Evolutionary conservation across 2,888 invertebrate genomes (phyloP), one percentile per base, ranked within the genome.

Genomic region (Carpatolechia fugitivella): DNA sequence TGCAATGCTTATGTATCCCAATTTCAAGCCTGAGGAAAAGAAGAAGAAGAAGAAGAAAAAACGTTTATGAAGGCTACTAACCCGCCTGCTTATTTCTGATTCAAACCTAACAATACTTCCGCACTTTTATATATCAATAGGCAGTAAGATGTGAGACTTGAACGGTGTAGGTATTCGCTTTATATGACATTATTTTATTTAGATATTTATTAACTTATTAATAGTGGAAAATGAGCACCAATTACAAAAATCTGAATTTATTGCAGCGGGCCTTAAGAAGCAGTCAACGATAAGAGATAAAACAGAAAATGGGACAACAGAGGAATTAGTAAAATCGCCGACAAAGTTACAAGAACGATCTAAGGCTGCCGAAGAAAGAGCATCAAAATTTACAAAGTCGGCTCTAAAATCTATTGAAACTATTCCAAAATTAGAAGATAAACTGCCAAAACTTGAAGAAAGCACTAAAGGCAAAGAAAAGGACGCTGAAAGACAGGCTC

Each of bases 211-310:
- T 33, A 11, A 33, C 10, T 11, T 33, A n/a, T n/a, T n/a, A n/a
- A n/a, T n/a, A n/a, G n/a, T n/a, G n/a, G n/a, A n/a, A n/a, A n/a
- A n/a, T n/a, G n/a, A n/a, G n/a, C n/a, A n/a, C n/a, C n/a, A n/a
- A n/a, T n/a, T n/a, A n/a, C n/a, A n/a, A n/a, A n/a, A n/a, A 1
- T 10, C 24, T 35, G 3, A 30, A 13, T 57, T 54, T 58, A 52
- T 85, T 80, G 51, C 82, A 90, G 91, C 90, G 44, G 78, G 75
- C 33, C 68, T 90, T 52, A 90, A 85, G 61, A 90, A 91, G 57
- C 90, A 91, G 63, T 52, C 88, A 0, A 88, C 90, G n/a, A 72
- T 90, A 56, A 84, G 76, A 68, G 88, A 87, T 14, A 88, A 84
- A 68, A 10, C 77, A 52, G 83, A 85, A 76, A 88, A 89, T 66